Base-by-base conservation (phyloP, 2,113 vertebrate species). In the Mesoclemmys tuberculata region DNA sequence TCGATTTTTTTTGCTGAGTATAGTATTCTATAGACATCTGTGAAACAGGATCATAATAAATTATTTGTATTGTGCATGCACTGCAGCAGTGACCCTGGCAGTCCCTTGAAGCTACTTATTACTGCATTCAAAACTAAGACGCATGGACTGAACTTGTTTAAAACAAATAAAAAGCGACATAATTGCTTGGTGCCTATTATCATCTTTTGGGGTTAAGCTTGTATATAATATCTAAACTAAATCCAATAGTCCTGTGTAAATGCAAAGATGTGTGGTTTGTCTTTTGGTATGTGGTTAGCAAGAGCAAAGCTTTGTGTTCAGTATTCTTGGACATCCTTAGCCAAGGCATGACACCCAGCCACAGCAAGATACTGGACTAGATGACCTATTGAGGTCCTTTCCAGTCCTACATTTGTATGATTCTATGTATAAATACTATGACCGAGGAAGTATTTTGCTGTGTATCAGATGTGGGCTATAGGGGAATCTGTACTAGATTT, bases 41-140 rank as follows among this genome's bases (percentile, higher is more conserved):
- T 97, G 96, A 94, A 97, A 68, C 58, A 75, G 88, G 86, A n/a
- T 44, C 31, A 24, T 93, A 85, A 97, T 96, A 95, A 95, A 97
- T 97, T 95, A 90, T 82, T 80, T 92, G 44, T 85, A 46, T 31
- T 81, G 71, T 82, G 78, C 94, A 86, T 11, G 87, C 13, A 44
- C 55, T 93, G 93, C 61, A 88, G 80, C 80, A 84, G 1, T 92
- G 54, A 94, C 82, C 22, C 90, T 93, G 93, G 79, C 44, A 1
- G 49, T 84, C 90, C 64, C 46, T 44, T 89, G 77, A 14, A 3
- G 2, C 24, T 92, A 81, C 94, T 96, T 96, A 89, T 91, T 90
- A 54, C 75, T 91, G 52, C 41, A 84, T 56, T n/a, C 26, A 87
- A 95, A 86, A 7, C 52, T 91, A 55, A 91, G 26, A 92, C 10